Base-by-base conservation (phyloP, 2,888 invertebrate genomes). In the Epicampocera succincta region DNA sequence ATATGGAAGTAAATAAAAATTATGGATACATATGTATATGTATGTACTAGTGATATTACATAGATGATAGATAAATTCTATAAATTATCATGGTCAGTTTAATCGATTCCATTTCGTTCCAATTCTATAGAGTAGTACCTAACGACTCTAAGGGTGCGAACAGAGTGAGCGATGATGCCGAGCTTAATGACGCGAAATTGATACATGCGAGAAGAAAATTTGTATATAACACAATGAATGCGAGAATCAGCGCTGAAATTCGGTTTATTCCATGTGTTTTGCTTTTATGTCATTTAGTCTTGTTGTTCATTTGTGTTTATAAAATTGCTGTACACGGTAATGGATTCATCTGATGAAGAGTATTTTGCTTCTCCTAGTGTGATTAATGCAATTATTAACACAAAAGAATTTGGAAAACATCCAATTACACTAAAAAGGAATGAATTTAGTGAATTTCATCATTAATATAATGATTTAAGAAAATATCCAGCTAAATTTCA, bases 361-460 rank as follows among this genome's bases (percentile, higher is more conserved):
- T 65, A 65, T 65, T 65, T 65, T 42, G 46, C 46, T 65, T 65
- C 65, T 44, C 46, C 46, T 46, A 65, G 65, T 65, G 46, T 65
- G 61, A 61, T 61, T 38, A 61, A 61, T 61, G 61, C 61, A 61
- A 61, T 61, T 61, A 63, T 63, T 63, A 63, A 63, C 63, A 63
- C 42, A 63, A 63, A 25, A 25, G 2, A 25, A 5, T 25, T 25
- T 25, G 25, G n/a, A n/a, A n/a, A n/a, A n/a, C n/a, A n/a, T n/a
- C n/a, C n/a, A n/a, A n/a, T n/a, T 63, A 63, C 40, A 42, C 42
- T 71, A 58, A 50, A 72, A 61, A 60, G n/a, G n/a, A n/a, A n/a
- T n/a, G n/a, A 74, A 65, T 66, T 66, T 75, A 60, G 68, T 40
- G 75, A 68, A 75, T 66, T 58, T 48, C 65, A 74, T 66, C 58